Evolutionary conservation across 2,888 invertebrate species (phyloP).

Genomic region (Antheraea assamensis): DNA sequence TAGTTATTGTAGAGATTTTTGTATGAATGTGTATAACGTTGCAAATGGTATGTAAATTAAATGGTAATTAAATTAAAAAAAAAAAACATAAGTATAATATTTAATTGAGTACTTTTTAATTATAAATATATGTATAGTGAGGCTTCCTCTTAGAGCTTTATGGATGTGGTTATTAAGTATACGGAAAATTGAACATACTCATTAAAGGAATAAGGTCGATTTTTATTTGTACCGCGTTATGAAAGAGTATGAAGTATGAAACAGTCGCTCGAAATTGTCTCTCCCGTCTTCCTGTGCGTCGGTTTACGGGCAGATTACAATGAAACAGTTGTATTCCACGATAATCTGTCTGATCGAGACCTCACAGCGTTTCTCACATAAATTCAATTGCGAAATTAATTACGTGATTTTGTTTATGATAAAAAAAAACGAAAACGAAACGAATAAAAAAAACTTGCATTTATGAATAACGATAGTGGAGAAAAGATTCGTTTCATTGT

Average conservation of each 20-base stretch:
- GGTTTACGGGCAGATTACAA: background rate
- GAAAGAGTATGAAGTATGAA: background rate
- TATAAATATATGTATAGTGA: conserved; percentile 74
- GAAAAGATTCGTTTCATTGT: conserved; percentile 10
- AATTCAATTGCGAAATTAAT: conserved; percentile 48
- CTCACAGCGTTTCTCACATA: background rate
- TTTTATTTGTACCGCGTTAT: conserved; percentile 42
- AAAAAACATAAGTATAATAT: conserved; percentile 45
- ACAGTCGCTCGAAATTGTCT: background rate
- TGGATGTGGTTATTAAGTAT: conserved; percentile 77
- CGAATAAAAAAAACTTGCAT: conserved; percentile 42
- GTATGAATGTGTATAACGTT: conserved; percentile 76
- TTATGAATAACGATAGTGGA: conserved; percentile 40
- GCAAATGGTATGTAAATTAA: conserved; percentile 70
- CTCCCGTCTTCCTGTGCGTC: conserved; percentile 1
- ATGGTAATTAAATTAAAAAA: conserved; percentile 23
- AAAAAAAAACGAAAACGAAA: conserved; percentile 31
- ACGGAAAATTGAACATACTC: conserved; percentile 78
- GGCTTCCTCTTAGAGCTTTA: conserved; percentile 81
- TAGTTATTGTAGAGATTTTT: conserved; percentile 61
- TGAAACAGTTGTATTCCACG: background rate
- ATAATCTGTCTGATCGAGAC: background rate
- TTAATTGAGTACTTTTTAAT: conserved; percentile 59
- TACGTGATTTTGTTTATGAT: conserved; percentile 23
- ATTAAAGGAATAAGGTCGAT: conserved; percentile 64